Conservation (phyloP, 2,888 invertebrate species). For the Lasioglossum oenotherae region DNA sequence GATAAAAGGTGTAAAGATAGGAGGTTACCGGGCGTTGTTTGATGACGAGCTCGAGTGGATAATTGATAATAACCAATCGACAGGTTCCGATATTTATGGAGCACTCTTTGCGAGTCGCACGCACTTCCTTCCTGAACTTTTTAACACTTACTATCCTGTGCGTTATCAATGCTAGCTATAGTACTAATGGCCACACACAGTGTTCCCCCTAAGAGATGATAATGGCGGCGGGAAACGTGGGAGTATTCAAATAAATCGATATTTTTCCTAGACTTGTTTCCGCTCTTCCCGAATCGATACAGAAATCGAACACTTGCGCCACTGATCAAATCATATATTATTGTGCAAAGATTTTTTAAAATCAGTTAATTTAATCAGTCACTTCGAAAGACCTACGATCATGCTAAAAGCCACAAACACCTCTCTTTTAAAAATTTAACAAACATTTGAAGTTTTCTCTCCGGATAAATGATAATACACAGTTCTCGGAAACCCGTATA, state of each 20-base stretch:
- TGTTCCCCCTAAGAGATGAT: not conserved
- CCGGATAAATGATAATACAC: not conserved
- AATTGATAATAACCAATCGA: constrained; percentile 58
- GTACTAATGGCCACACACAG: not conserved
- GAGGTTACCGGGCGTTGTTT: constrained; percentile 30
- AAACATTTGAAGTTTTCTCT: not conserved
- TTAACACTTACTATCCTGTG: constrained; percentile 31
- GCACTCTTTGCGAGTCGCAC: constrained; percentile 39
- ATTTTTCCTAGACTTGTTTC: not conserved
- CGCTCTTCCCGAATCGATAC: not conserved
- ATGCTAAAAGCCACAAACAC: not conserved
- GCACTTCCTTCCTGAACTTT: constrained; percentile 54
- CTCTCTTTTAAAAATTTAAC: not conserved
- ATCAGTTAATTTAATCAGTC: not conserved
- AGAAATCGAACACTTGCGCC: not conserved
- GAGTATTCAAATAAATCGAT: not conserved
- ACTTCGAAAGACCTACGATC: not conserved
- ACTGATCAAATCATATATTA: not conserved
- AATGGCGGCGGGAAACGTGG: not conserved
- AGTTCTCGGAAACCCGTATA: not conserved
- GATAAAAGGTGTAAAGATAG: constrained; percentile 48
- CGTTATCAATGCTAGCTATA: constrained; percentile 14
- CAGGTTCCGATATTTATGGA: constrained; percentile 57
- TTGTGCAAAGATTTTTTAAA: not conserved
- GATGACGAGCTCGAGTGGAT: constrained; percentile 55